phyloP scores from a whole-genome alignment of 23 tunicate species.

The Halocynthia aurantium region DNA sequence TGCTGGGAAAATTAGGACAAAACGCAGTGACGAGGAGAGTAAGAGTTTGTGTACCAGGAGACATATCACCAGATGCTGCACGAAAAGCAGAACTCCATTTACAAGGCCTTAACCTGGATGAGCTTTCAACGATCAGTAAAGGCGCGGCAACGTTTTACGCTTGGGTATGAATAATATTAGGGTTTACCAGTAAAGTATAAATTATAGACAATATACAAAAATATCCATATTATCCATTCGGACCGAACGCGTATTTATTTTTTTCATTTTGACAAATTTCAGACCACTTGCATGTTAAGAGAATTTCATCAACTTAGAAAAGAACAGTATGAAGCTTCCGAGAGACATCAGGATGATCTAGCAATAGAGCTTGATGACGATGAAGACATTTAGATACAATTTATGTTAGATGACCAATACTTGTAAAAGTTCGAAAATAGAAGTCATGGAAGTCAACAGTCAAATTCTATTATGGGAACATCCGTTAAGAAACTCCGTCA shows the following conservation, averaged over 20 bases:
- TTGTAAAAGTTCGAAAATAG: neutral
- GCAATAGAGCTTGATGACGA: neutral
- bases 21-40: slow-evolving; percentile 46
- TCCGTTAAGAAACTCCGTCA: no score
- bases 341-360: neutral
- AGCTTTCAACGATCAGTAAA: slow-evolving; percentile 30
- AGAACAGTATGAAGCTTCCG: neutral
- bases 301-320: slow-evolving; percentile 18
- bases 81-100: slow-evolving; percentile 30
- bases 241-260: no score
- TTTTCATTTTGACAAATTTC: neutral
- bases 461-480: neutral
- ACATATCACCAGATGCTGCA: slow-evolving; percentile 27
- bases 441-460: neutral
- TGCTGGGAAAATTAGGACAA: slow-evolving; percentile 48
- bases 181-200: neutral
- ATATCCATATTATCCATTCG: no score
- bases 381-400: neutral
- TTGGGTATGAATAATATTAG: slow-evolving; percentile 35
- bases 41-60: slow-evolving; percentile 54
- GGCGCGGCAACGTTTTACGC: slow-evolving; percentile 75
- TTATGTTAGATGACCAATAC: neutral
- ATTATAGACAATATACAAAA: neutral
- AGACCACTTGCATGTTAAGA: slow-evolving; percentile 40
- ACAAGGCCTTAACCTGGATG: slow-evolving; percentile 37